phyloP scores from a whole-genome alignment of 2,113 vertebrate genomes.

The Carassius gibelio region DNA sequence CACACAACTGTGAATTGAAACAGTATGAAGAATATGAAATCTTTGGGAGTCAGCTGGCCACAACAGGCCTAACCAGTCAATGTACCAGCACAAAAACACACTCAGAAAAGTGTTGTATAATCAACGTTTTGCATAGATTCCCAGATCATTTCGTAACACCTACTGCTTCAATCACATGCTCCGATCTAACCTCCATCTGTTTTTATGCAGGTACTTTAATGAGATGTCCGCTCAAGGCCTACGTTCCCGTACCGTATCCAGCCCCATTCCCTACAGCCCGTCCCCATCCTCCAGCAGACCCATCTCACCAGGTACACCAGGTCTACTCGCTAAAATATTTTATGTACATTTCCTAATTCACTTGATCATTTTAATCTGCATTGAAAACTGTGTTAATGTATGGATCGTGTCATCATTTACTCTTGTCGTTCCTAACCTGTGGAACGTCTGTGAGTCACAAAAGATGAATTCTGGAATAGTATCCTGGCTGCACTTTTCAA shows the following conservation, averaged over 20 bases:
- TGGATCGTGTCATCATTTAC: neutral
- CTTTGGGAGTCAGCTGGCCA: neutral
- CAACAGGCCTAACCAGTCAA: neutral
- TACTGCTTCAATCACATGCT: neutral
- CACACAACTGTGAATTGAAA: neutral
- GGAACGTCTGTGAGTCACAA: neutral
- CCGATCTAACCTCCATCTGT: neutral
- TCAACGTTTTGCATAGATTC: neutral
- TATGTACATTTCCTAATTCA: neutral
- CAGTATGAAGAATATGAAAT: neutral
- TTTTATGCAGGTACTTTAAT: constrained; percentile 89
- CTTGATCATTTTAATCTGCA: neutral
- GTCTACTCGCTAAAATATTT: too few species aligned
- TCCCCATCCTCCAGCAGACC: constrained; percentile 98
- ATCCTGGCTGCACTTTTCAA: neutral
- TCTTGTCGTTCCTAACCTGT: neutral
- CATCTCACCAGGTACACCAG: constrained; percentile 89
- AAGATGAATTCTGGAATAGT: neutral
- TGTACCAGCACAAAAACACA: neutral
- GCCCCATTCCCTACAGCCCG: constrained; percentile 96
- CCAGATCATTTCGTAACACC: neutral
- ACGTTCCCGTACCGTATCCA: constrained; percentile 97
- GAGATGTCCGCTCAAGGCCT: constrained; percentile 99
- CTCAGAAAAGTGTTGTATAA: neutral
- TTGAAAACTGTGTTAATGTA: neutral